Evolutionary conservation across 2,888 invertebrate genomes (phyloP).

Genomic region (Thera britannica): DNA sequence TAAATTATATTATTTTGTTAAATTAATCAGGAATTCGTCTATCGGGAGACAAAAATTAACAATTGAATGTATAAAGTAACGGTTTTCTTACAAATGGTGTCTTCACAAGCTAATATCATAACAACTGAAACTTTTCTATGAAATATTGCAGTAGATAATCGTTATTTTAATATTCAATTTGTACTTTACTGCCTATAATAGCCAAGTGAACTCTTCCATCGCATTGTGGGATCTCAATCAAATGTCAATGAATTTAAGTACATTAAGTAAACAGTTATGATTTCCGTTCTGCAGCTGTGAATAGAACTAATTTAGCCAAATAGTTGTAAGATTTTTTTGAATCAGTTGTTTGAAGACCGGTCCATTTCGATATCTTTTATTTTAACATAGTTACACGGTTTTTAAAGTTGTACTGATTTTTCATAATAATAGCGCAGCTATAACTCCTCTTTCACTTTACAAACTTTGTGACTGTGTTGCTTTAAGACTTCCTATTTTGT

Average conservation of each 20-base stretch:
- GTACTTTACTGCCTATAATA: slow-evolving; percentile 48
- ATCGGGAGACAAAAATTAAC: slow-evolving; percentile 23
- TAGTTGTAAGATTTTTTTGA: slow-evolving; percentile 53
- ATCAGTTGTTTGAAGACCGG: slow-evolving; percentile 23
- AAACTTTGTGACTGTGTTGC: slow-evolving; percentile 23
- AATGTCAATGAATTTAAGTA: slow-evolving; percentile 57
- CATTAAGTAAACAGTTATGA: slow-evolving; percentile 63
- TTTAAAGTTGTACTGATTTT: not conserved
- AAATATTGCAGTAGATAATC: slow-evolving; percentile 30
- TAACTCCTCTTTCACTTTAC: not conserved
- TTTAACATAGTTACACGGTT: slow-evolving; percentile 16
- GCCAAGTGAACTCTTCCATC: slow-evolving; percentile 47
- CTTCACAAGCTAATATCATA: slow-evolving; percentile 2
- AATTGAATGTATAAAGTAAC: slow-evolving; percentile 34
- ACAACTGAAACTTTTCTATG: slow-evolving; percentile 5
- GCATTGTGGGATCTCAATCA: slow-evolving; percentile 73
- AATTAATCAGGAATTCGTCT: slow-evolving; percentile 31
- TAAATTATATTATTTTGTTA: slow-evolving; percentile 58
- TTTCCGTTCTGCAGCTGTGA: slow-evolving; percentile 81
- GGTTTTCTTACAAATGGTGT: slow-evolving; percentile 12
- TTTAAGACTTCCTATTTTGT: slow-evolving; percentile 41
- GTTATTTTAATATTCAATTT: slow-evolving; percentile 53
- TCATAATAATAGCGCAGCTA: not conserved
- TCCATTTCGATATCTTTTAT: slow-evolving; percentile 16
- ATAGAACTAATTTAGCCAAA: slow-evolving; percentile 67